Percentiles rank a stretch among this genome's conserved stretches.
Evolutionary conservation across 2,113 vertebrate genomes (phyloP).

Genomic region (Chunga burmeisteri): DNA sequence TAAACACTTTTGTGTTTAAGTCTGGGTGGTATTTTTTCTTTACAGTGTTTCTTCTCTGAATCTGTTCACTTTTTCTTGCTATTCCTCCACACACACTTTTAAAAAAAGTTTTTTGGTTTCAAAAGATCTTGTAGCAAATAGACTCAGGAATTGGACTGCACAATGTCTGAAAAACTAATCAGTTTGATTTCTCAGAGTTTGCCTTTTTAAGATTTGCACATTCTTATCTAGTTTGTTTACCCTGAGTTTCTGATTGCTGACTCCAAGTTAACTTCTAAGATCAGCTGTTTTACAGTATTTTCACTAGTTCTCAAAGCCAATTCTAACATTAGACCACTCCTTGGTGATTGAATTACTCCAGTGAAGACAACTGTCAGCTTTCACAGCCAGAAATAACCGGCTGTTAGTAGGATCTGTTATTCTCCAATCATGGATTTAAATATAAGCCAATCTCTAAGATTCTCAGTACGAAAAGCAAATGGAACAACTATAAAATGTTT

Average conservation of each 20-base stretch:
- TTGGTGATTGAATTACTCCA: not conserved
- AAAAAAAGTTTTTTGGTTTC: not conserved
- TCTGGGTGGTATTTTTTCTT: slow-evolving; percentile 2
- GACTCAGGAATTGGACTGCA: not conserved
- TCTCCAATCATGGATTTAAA: not conserved
- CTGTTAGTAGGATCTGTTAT: not conserved
- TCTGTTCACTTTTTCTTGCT: not conserved
- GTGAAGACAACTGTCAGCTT: not conserved
- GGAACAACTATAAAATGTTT: not conserved
- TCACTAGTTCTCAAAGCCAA: not conserved
- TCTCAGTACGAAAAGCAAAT: not conserved
- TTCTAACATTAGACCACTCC: not conserved
- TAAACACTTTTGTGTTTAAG: slow-evolving; percentile 5
- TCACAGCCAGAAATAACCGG: not conserved
- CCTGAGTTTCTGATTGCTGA: not conserved
- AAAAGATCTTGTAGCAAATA: not conserved
- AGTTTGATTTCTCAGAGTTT: not conserved
- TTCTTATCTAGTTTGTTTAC: not conserved
- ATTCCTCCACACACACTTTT: not conserved
- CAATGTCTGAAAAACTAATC: not conserved
- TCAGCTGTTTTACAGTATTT: not conserved
- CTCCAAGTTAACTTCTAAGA: not conserved
- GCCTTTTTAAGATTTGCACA: not conserved
- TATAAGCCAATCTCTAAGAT: not conserved
- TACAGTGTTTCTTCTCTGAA: not conserved